Percentiles rank a stretch among this genome's conserved stretches.
Evolutionary conservation across 2,797 vertebrate genomes (phyloP).

Genomic region (Pangasius djambal): DNA sequence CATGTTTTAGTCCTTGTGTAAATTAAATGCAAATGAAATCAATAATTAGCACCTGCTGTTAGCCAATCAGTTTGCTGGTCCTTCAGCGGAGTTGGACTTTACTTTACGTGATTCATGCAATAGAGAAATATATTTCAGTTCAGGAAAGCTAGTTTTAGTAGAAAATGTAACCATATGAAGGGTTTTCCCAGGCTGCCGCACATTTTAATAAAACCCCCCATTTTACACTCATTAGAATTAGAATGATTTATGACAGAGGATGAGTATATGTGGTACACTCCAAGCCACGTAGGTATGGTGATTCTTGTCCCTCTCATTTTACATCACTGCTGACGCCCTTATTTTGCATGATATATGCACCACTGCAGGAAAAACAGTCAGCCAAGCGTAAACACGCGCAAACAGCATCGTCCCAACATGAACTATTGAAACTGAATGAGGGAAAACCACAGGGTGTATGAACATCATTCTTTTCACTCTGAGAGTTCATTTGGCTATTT

Average conservation of each 20-base stretch:
- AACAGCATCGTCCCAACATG: background rate
- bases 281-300: background rate
- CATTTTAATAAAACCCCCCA: background rate
- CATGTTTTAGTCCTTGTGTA: background rate
- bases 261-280: background rate
- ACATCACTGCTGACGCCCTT: background rate
- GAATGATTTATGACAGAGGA: background rate
- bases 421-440: background rate
- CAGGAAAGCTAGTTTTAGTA: background rate
- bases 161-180: background rate
- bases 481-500: too few relatives aligned
- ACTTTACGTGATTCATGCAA: background rate
- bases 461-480: too few relatives aligned
- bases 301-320: background rate
- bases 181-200: background rate
- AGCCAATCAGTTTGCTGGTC: background rate
- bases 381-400: background rate
- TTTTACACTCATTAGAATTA: background rate
- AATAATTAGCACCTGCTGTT: background rate
- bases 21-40: background rate
- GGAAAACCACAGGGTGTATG: background rate
- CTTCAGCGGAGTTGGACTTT: background rate
- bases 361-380: conserved; percentile 5
- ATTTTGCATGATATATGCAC: conserved; percentile 3
- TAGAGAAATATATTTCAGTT: background rate